phyloP scores from a whole-genome alignment of 2,113 vertebrate genomes.

The Mormyrus lacerda region DNA sequence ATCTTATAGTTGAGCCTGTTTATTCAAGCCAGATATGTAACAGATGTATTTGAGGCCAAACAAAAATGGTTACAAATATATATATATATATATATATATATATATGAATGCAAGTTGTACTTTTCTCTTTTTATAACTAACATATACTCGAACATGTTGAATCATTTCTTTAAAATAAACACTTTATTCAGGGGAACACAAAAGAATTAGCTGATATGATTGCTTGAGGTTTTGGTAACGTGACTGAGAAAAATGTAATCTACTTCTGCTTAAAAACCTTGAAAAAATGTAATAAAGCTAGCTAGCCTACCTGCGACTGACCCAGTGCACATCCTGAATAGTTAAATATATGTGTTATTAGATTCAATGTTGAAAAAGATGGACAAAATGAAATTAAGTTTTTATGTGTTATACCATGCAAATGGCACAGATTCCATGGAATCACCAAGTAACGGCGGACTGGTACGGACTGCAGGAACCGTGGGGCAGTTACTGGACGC shows the following conservation, averaged over 20 bases:
- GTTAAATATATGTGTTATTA: background rate
- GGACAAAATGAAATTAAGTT: background rate
- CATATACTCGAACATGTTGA: background rate
- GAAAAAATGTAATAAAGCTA: background rate
- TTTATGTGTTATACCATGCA: background rate
- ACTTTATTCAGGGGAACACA: background rate
- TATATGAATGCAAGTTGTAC: too few relatives aligned
- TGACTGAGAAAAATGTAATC: background rate
- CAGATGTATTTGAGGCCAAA: background rate
- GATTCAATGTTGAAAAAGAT: background rate
- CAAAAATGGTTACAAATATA: too few relatives aligned
- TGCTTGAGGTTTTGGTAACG: background rate
- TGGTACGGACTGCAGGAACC: background rate
- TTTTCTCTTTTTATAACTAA: too few relatives aligned
- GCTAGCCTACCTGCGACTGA: background rate
- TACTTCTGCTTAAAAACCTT: background rate
- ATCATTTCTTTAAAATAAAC: too few relatives aligned
- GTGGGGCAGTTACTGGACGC: too few relatives aligned
- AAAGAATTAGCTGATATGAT: background rate
- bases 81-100: too few relatives aligned
- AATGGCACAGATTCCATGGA: background rate
- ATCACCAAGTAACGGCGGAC: background rate
- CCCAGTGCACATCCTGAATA: background rate
- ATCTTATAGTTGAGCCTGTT: background rate
- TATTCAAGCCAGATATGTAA: background rate